Base-by-base conservation (phyloP, 1,140 invertebrate genomes). In the Drosophila suzukii region DNA sequence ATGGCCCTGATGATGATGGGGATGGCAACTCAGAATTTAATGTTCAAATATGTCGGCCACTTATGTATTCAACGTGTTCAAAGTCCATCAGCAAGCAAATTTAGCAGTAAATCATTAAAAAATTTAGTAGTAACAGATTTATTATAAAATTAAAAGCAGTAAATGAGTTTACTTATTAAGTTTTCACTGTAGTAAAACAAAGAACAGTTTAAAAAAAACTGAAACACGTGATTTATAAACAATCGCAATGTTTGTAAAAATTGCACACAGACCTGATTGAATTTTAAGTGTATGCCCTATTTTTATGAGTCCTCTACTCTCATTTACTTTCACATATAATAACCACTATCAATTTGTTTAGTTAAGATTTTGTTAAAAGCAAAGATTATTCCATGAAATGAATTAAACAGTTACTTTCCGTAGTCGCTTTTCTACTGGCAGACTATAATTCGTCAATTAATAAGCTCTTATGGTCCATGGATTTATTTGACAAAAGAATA, bases 1-100 rank as follows among this genome's bases (percentile, higher is more conserved):
- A 59, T 50, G 34, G 43, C 38, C 10, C n/a, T 34, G 49, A 17
- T 38, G 27, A 62, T 50, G 20, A 46, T 59, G 34, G 20, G 20
- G 47, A 50, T 65, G 39, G 36, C 54, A 44, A 39, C 36, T 57
- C 38, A 24, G 39, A 34, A 4, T 55, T 47, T 44, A 38, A 70
- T 60, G 34, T 38, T 51, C 73, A 82, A 81, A 82, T 72, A 78
- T 82, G 70, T 57, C 53, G 70, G 72, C 62, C 81, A 72, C 81
- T 80, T 84, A 57, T 81, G 61, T 66, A 73, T 80, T 79, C 71
- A 71, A 63, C 68, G 67, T 44, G 63, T 70, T 53, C 49, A 71
- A 59, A 74, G 55, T 32, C 24, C 50, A 55, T 56, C 50, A 67
- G 43, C 50, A 63, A 59, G 60, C 44, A 80, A 73, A 74, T 84